Base-by-base conservation (phyloP, 2,888 invertebrate species). In the Linhomoeus sp. region DNA sequence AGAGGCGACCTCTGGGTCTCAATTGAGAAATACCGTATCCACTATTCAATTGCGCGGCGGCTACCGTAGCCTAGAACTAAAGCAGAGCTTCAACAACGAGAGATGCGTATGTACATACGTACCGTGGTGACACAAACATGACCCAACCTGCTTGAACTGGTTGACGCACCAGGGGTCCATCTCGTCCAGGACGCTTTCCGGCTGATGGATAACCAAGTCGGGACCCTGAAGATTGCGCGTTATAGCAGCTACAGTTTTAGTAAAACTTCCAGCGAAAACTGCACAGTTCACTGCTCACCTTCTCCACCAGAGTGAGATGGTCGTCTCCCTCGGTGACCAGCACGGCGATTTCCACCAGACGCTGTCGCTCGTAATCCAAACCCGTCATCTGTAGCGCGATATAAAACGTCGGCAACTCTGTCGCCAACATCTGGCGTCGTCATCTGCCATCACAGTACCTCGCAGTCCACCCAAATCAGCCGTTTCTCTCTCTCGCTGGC, bases 281-380 rank as follows among this genome's bases (percentile, higher is more conserved):
- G 50, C 15, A 23, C 45, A 44, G 20, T 51, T 64, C 66, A 59
- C 65, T 76, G 2, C 80, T 81, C 36, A 84, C 67, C 12, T 82
- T 64, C 55, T 82, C 78, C 3, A 43, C 9, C 24, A 58, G 58
- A 22, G 56, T 56, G 43, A 64, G 48, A 36, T 59, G 7, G 9
- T 24, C 20, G 50, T 43, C 52, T 1, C 52, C 56, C 40, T 90
- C 84, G 0, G 92, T 92, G 46, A 94, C 73, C 29, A 92, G 62
- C 63, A 85, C 83, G 0, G 86, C 82, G 47, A 88, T 75, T 72
- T 94, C 92, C 59, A 94, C 66, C 46, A 94, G 81, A 52, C 77
- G 75, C 60, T 85, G 79, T 45, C 68, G 76, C 0, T 78, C 50
- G n/a, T 79, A 64, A 62, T 88, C 75, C 19, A 92, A 67, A 0